These are phyloP conservation scores for Rhodeus uyekii DNA, from an alignment of 2,797 vertebrate genomes.

Conservation along the genomic window DNA sequence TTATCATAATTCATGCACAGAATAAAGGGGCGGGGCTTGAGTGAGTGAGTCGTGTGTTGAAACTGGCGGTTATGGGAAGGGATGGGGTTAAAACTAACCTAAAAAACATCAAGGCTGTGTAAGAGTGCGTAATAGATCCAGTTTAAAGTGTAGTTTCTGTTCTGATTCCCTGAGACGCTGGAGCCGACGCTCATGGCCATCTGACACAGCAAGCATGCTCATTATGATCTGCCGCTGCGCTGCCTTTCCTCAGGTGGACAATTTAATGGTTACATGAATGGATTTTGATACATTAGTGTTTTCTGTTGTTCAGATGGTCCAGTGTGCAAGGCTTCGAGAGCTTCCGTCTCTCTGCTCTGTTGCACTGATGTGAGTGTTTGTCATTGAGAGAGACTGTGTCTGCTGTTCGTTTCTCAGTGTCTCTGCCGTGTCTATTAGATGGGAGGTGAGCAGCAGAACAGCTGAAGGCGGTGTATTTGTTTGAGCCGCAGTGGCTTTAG, in stretches of 20 bases:
- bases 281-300: background rate
- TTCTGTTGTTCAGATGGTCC: background rate
- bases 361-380: background rate
- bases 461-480: conserved; percentile 50
- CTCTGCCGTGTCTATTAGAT: conserved; percentile 32
- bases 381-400: background rate
- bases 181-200: background rate
- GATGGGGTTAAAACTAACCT: too few species aligned
- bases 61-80: too few species aligned
- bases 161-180: background rate
- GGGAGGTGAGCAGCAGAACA: conserved; percentile 31
- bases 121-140: too few species aligned
- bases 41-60: too few species aligned
- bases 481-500: conserved; percentile 44
- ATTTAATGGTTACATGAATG: conserved; percentile 6
- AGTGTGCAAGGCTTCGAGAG: background rate
- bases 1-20: rapidly evolving
- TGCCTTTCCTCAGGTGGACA: background rate
- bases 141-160: too few species aligned
- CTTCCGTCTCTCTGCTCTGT: background rate
- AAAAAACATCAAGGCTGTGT: background rate
- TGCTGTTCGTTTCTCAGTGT: conserved; percentile 13
- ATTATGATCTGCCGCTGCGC: background rate
- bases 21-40: background rate
- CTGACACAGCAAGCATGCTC: background rate